A percentile compares a stretch with the other conserved stretches of the same genome.
These are phyloP conservation scores for Myiotriccus ornatus DNA, from an alignment of 2,797 vertebrate genomes.

Conservation along the genomic window DNA sequence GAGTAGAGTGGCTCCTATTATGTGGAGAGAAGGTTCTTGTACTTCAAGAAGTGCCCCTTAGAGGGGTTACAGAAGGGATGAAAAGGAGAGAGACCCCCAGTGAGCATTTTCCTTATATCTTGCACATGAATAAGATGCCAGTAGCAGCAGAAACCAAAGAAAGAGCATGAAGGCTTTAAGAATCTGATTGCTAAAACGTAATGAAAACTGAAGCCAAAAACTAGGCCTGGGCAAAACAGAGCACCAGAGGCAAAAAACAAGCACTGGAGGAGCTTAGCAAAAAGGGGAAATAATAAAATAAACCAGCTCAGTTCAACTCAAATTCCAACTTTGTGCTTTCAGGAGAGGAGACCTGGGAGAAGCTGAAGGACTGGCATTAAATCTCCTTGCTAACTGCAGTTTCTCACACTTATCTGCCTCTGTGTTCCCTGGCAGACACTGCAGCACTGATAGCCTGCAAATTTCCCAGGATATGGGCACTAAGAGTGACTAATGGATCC, in stretches of 20 bases:
- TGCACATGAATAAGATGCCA: constrained; percentile 16
- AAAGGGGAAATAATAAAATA: constrained; percentile 15
- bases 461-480: neutral
- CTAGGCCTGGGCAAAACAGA: neutral
- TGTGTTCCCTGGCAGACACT: neutral
- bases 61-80: neutral
- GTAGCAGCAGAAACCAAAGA: neutral
- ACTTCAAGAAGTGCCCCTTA: neutral
- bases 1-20: neutral
- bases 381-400: constrained; percentile 20
- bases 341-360: neutral
- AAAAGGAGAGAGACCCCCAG: neutral
- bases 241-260: constrained; percentile 16
- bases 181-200: neutral
- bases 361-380: neutral
- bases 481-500: neutral
- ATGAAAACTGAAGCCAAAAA: constrained; percentile 13
- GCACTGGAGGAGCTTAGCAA: neutral
- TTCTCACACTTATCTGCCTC: neutral
- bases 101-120: neutral
- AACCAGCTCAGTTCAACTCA: neutral
- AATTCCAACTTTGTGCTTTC: neutral
- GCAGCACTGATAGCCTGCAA: neutral
- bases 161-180: neutral
- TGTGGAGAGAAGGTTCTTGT: neutral